Evolutionary conservation across 2,113 vertebrate genomes (phyloP), one percentile per base, ranked within the genome.

Genomic region (Oncorhynchus kisutch): DNA sequence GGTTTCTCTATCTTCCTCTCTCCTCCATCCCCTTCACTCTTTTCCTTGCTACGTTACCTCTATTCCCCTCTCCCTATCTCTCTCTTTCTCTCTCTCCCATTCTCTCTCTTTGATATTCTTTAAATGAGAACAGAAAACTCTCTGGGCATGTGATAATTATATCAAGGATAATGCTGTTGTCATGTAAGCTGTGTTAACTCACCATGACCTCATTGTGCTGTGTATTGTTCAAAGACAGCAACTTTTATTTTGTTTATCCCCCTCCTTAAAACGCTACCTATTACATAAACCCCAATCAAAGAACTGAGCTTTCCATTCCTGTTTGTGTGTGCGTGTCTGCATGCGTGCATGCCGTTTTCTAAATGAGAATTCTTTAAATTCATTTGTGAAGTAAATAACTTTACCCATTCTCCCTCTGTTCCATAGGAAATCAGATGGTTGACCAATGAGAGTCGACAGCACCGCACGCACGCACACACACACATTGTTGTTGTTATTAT

Each of bases 381-480:
- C 66, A 54, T 79, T 78, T 84, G 80, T 73, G 68, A 84, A 78
- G 74, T 76, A 77, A 84, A 83, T 82, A 83, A 70, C 74, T 82
- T 87, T 81, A 74, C 67, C 81, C 57, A 73, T 49, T 87, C 70
- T 83, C 80, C 79, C 80, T 45, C 14, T 67, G 78, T 84, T 85
- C 84, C 73, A 72, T 78, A 70, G 79, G 80, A 81, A 79, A 68
- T 60, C 78, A 73, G 62, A 68, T 66, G 75, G 75, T 77, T 83
- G 60, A 81, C 75, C 75, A 71, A 7, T 79, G 79, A 77, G 71
- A 85, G 78, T 79, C 70, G 74, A 54, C 49, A 71, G 2, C 48
- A 7, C n/a, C 49, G 11, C 13, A 48, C 20, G 11, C 13, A 48
- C 20, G 14, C 0, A 48, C 68, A 48, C 39, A 18, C 62, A 65